Base-by-base conservation (phyloP, 2,888 invertebrate species). In the Herminia tarsipennalis region DNA sequence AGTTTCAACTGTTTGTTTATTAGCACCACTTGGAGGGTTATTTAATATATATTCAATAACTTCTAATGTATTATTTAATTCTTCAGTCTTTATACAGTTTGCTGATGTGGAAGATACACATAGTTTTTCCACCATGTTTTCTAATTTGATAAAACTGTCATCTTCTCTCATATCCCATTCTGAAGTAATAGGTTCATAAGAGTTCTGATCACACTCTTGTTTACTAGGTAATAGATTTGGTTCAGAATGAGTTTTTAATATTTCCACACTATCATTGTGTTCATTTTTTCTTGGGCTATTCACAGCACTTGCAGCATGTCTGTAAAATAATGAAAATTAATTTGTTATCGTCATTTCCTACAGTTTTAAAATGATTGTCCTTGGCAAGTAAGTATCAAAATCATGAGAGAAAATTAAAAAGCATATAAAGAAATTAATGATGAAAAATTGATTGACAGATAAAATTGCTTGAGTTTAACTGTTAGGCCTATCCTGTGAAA, bases 241-340 rank as follows among this genome's bases (percentile, higher is more conserved):
- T 59, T 81, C 75, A 5, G 88, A 87, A 59, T 78, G 80, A 21
- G 77, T 70, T 76, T 86, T 78, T 46, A 87, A 81, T 20, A 88
- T 71, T 64, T 74, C 76, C 1, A 85, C 34, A 57, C 83, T 80
- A 22, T 56, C 51, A 36, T 79, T 57, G 12, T 44, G 29, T 22
- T 60, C 53, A 40, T 57, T 29, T n/a, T 48, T 30, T n/a, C 28
- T 49, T 0, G 58, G 68, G 24, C 58, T 68, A 28, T 37, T 61
- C 3, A 13, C 30, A 25, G 37, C 53, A 54, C 66, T 61, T 9
- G 37, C 9, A 21, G 53, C 4, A 39, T 13, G 45, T 21, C 66
- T 66, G 34, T 2, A 46, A 40, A 18, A 6, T 12, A 9, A 25
- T n/a, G 4, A 33, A 20, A 33, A 12, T n/a, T n/a, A n/a, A n/a